Base-by-base conservation (phyloP, 2,113 vertebrate genomes). In the Gymnarchus niloticus region DNA sequence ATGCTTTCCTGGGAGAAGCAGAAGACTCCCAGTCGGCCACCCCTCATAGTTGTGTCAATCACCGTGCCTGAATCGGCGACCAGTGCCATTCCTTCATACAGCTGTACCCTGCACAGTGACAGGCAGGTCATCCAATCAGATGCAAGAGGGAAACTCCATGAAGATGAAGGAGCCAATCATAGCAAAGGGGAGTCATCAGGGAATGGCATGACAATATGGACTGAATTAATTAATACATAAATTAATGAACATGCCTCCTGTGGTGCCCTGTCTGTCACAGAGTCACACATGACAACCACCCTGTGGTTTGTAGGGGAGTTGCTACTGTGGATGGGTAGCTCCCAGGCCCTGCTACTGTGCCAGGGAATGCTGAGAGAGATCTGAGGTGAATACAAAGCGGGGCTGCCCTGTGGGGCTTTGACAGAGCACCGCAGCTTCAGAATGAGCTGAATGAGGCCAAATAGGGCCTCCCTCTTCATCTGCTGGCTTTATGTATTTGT, bases 1-100 rank as follows among this genome's bases (percentile, higher is more conserved):
- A 97, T 96, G 90, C 96, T 96, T 93, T 97, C 96, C 90, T 97
- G 96, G 89, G 96, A 97, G 93, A 97, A 97, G 90, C 96, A 97
- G 94, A 97, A 97, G 87, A 97, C 96, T 0, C 96, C 96, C 48
- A 97, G 94, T 25, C 96, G 92, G 82, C 96, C 96, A 73, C 96
- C 96, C 86, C 95, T 95, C 96, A 97, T 97, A 0, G 94, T 95
- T 28, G 95, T 96, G 89, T 97, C 96, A 83, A 97, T 95, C 52
- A 96, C 95, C 88, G 96, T 95, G 14, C 96, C 96, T 1, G 96
- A 97, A 89, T 97, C 96, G 17, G 96, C 96, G 59, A 97, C 96
- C 37, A 97, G 85, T 41, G 95, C 93, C 0, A 94, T 94, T 59
- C 96, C 96, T 94, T 97, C 96, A 85, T 94, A 97, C 88, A 97